These are phyloP conservation scores for Suricata suricatta DNA, from an alignment of 2,113 vertebrate species.

Conservation along the genomic window DNA sequence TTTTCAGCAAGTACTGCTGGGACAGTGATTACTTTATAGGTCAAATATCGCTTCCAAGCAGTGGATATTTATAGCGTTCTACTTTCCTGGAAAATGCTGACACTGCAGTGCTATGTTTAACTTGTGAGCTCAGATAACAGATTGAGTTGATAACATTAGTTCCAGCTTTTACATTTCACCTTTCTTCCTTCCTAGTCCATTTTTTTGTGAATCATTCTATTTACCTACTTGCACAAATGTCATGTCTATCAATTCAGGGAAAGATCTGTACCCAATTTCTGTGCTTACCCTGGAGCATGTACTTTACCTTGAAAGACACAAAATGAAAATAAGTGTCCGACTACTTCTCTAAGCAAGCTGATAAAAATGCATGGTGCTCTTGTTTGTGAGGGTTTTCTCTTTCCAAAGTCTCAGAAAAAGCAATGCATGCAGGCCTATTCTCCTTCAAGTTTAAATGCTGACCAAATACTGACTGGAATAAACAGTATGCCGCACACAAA, in stretches of 20 bases:
- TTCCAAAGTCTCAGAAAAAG: neutral
- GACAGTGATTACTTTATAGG: conserved; percentile 54
- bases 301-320: conserved; percentile 22
- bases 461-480: neutral
- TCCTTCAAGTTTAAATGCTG: neutral
- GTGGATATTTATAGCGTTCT: conserved; percentile 68
- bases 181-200: conserved; percentile 19
- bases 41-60: conserved; percentile 54
- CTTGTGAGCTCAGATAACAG: conserved; percentile 67
- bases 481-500: neutral
- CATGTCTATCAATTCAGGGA: conserved; percentile 42
- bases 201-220: conserved; percentile 51
- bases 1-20: conserved; percentile 42
- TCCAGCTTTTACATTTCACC: conserved; percentile 46
- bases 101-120: conserved; percentile 60
- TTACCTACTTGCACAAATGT: conserved; percentile 44
- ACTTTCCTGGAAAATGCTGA: conserved; percentile 69
- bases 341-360: conserved; percentile 37
- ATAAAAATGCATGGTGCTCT: neutral
- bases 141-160: conserved; percentile 58
- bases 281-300: neutral
- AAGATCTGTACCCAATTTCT: conserved; percentile 5
- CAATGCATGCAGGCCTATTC: neutral
- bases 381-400: neutral
- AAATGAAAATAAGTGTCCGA: conserved; percentile 51